Conservation (phyloP, 2,113 vertebrate species). For the Callocephalon fimbriatum region DNA sequence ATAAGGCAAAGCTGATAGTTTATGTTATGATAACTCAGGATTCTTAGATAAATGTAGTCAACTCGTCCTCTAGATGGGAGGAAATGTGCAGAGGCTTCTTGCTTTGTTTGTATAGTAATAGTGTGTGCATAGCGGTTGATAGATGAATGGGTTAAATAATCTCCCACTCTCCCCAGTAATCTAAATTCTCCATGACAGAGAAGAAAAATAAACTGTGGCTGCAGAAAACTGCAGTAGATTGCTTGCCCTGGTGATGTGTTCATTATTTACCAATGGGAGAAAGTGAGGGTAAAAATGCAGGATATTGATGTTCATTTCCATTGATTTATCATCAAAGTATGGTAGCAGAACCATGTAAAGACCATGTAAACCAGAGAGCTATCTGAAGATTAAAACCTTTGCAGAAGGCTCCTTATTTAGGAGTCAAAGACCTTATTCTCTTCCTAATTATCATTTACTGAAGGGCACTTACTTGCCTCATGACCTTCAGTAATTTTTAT, state of each 20-base stretch:
- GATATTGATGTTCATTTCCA: background rate
- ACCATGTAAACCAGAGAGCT: background rate
- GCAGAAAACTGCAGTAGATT: background rate
- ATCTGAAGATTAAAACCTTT: background rate
- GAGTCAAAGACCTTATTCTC: background rate
- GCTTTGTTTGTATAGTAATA: constrained; percentile 14
- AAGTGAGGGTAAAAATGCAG: background rate
- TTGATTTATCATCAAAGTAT: background rate
- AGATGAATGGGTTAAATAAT: constrained; percentile 22
- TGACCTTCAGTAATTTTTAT: background rate
- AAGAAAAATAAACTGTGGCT: background rate
- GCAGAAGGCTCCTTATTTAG: background rate
- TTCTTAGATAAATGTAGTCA: constrained; percentile 11
- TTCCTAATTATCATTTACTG: background rate
- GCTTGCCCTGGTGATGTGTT: background rate
- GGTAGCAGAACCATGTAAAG: background rate
- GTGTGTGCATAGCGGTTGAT: background rate
- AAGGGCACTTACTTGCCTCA: background rate
- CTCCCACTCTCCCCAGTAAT: background rate
- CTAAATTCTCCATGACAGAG: background rate
- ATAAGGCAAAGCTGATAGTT: background rate
- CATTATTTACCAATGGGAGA: background rate
- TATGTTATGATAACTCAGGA: constrained; percentile 1
- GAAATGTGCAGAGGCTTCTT: background rate
- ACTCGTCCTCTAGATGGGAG: background rate